A percentile compares a stretch with the other conserved stretches of the same genome.
These are phyloP conservation scores for Sarotherodon lohbergeri DNA, from an alignment of 2,113 vertebrate species.

Conservation along the genomic window DNA sequence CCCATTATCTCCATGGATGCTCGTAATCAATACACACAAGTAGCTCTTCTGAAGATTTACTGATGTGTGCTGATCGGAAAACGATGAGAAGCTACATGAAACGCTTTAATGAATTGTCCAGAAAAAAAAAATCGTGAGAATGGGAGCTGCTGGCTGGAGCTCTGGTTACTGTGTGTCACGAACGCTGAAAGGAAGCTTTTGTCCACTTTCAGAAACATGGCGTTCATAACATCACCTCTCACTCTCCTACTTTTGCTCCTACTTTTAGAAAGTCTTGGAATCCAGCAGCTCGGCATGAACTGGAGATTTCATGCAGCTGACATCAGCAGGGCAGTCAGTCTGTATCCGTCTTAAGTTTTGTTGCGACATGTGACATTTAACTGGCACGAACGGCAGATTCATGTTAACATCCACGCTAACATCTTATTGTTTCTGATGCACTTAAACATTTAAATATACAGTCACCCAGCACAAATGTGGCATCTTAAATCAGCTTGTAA, in stretches of 20 bases:
- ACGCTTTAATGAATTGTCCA: background rate
- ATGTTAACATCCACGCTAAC: background rate
- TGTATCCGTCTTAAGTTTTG: background rate
- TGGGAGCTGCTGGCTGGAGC: background rate
- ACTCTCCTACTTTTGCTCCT: background rate
- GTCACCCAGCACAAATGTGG: background rate
- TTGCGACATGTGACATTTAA: constrained; percentile 41
- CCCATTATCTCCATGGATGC: background rate
- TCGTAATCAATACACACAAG: background rate
- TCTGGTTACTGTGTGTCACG: background rate
- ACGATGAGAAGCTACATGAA: background rate
- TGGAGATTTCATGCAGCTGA: background rate
- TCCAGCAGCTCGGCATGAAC: background rate
- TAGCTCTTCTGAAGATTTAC: background rate
- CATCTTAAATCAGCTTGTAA: background rate
- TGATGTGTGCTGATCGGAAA: background rate
- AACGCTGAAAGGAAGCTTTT: background rate
- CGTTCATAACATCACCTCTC: background rate
- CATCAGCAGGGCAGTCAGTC: background rate
- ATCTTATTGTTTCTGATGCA: background rate
- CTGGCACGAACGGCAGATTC: constrained; percentile 3
- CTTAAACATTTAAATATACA: background rate
- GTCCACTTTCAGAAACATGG: background rate
- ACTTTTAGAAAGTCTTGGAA: background rate
- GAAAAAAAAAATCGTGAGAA: background rate